Evolutionary conservation across 2,113 vertebrate species (phyloP).

Genomic region (human (Homo sapiens)): DNA sequence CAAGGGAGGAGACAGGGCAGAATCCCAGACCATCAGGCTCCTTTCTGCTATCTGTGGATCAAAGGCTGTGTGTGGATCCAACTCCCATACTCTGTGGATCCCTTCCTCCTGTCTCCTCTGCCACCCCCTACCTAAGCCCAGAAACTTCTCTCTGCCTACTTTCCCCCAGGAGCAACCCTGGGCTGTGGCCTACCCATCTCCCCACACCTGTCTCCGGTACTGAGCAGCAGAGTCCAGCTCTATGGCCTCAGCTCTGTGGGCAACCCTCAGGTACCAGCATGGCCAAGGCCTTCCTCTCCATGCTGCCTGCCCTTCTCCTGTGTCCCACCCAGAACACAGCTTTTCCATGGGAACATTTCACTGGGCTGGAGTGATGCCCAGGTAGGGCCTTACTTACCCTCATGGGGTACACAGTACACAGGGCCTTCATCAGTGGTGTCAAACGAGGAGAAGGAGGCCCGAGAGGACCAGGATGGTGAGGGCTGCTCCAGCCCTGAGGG

Average conservation of each 20-base stretch:
- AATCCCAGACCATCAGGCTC: neutral
- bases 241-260: neutral
- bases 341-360: neutral
- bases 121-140: neutral
- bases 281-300: neutral
- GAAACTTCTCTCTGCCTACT: neutral
- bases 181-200: neutral
- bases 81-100: neutral
- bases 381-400: conserved; percentile 87
- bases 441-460: conserved; percentile 97
- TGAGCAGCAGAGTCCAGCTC: neutral
- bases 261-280: neutral
- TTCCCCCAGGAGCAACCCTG: neutral
- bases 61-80: neutral
- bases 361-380: neutral
- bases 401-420: conserved; percentile 95
- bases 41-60: neutral
- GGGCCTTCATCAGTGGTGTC: conserved; percentile 97
- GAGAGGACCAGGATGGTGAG: conserved; percentile 96
- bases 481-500: conserved; percentile 92
- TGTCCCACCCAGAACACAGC: neutral
- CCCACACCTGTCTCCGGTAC: neutral
- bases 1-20: neutral
- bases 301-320: no score
- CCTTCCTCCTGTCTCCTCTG: neutral